phyloP scores from a whole-genome alignment of 2,113 vertebrate species.

The Leptobrachium leishanense region DNA sequence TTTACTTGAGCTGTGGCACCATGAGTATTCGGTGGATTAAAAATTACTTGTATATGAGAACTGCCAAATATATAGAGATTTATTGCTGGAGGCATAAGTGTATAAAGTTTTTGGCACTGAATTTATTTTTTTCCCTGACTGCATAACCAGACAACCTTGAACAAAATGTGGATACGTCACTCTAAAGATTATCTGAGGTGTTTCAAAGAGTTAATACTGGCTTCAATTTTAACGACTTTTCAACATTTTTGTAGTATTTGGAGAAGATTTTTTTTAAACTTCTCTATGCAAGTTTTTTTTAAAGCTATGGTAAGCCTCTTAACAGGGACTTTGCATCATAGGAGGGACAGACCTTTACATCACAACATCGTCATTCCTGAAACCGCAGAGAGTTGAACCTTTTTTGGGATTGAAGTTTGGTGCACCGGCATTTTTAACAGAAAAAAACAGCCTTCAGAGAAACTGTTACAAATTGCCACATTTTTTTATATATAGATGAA shows the following conservation, averaged over 20 bases:
- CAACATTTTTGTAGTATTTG: constrained; percentile 72
- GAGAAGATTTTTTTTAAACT: constrained; percentile 71
- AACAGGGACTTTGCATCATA: constrained; percentile 70
- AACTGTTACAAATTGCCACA: constrained; percentile 73
- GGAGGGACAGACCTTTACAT: constrained; percentile 69
- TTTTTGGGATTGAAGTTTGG: background rate
- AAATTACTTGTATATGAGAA: constrained; percentile 68
- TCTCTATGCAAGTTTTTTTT: constrained; percentile 69
- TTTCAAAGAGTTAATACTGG: constrained; percentile 68
- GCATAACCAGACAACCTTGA: constrained; percentile 61
- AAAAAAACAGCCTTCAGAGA: constrained; percentile 62
- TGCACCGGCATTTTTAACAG: background rate
- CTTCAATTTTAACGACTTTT: constrained; percentile 73
- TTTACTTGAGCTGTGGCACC: constrained; percentile 66
- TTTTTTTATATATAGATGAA: constrained; percentile 68
- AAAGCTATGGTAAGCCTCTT: no score
- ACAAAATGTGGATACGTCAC: constrained; percentile 68
- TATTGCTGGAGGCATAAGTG: constrained; percentile 64
- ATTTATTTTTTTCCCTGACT: constrained; percentile 61
- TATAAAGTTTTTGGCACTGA: constrained; percentile 72
- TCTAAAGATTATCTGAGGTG: constrained; percentile 67
- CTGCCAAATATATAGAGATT: constrained; percentile 80
- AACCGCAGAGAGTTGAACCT: background rate
- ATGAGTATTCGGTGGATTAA: constrained; percentile 68
- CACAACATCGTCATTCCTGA: constrained; percentile 62